A percentile compares a stretch with the other conserved stretches of the same genome.
These are phyloP conservation scores for Myxocyprinus asiaticus DNA, from an alignment of 2,113 vertebrate genomes.

Conservation along the genomic window DNA sequence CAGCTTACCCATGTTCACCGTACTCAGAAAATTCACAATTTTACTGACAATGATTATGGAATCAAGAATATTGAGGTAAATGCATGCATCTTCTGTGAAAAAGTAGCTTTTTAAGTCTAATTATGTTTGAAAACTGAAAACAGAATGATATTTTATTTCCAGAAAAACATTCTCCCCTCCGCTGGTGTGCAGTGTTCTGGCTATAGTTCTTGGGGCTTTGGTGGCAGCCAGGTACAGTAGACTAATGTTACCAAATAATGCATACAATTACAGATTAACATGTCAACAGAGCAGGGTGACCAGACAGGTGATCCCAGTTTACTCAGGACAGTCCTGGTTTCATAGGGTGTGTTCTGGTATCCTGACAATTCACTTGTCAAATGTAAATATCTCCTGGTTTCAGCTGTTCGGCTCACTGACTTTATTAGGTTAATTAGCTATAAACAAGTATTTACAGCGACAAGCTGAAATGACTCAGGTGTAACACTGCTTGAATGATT, in stretches of 20 bases:
- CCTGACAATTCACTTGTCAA: too few species aligned
- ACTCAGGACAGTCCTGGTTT: too few species aligned
- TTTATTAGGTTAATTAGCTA: too few species aligned
- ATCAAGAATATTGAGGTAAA: constrained; percentile 83
- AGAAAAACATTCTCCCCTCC: constrained; percentile 81
- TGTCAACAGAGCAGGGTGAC: too few species aligned
- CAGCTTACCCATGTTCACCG: constrained; percentile 96
- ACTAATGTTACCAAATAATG: not conserved
- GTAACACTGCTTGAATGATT: too few species aligned
- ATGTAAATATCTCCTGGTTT: too few species aligned
- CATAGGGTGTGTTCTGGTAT: too few species aligned
- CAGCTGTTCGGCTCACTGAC: too few species aligned
- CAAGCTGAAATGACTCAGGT: too few species aligned
- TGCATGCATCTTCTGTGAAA: not conserved
- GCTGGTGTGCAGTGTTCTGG: constrained; percentile 77
- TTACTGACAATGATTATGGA: constrained; percentile 90
- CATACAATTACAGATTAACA: too few species aligned
- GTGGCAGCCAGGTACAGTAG: constrained; percentile 84
- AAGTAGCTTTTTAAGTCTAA: not conserved
- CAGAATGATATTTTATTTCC: constrained; percentile 36
- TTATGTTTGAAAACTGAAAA: constrained; percentile 2
- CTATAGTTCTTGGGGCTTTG: constrained; percentile 85
- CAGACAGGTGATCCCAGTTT: too few species aligned
- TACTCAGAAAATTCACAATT: constrained; percentile 92
- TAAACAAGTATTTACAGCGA: too few species aligned